A percentile compares a stretch with the other conserved stretches of the same genome.
Evolutionary conservation across 2,797 vertebrate species (phyloP).

Genomic region (Acrossocheilus fasciatus): DNA sequence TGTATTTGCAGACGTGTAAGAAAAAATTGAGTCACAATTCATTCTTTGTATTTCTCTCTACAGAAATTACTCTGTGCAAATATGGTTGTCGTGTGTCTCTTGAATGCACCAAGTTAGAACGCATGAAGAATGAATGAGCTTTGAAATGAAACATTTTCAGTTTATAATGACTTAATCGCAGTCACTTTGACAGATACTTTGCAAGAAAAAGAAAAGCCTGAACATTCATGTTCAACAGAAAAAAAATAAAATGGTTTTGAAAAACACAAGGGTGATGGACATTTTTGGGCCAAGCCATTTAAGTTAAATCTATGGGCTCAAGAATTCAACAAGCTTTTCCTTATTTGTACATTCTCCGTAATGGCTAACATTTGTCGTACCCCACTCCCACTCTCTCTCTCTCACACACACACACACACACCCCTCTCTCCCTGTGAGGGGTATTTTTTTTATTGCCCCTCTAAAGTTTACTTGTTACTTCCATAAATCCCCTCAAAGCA

Average conservation of each 20-base stretch:
- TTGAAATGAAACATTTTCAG: neutral
- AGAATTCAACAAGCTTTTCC: constrained; percentile 8
- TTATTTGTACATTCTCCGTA: constrained; percentile 36
- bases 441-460: constrained; percentile 52
- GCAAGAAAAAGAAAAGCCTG: neutral
- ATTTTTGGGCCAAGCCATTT: neutral
- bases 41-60: neutral
- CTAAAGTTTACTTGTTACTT: constrained; percentile 47
- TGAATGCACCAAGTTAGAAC: neutral
- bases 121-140: neutral
- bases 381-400: neutral
- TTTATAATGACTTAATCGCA: neutral
- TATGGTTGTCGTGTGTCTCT: neutral
- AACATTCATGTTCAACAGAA: neutral
- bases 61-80: neutral
- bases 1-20: neutral
- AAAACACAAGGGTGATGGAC: neutral
- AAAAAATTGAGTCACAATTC: neutral
- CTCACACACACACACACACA: neutral
- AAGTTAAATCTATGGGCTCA: neutral
- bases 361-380: constrained; percentile 15
- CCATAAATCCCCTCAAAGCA: constrained; percentile 53
- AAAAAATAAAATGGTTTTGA: neutral
- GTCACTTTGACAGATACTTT: neutral
- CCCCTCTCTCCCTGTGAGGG: constrained; percentile 6